Evolutionary conservation across 2,797 vertebrate genomes (phyloP).

Genomic region (Sciurus vulgaris): DNA sequence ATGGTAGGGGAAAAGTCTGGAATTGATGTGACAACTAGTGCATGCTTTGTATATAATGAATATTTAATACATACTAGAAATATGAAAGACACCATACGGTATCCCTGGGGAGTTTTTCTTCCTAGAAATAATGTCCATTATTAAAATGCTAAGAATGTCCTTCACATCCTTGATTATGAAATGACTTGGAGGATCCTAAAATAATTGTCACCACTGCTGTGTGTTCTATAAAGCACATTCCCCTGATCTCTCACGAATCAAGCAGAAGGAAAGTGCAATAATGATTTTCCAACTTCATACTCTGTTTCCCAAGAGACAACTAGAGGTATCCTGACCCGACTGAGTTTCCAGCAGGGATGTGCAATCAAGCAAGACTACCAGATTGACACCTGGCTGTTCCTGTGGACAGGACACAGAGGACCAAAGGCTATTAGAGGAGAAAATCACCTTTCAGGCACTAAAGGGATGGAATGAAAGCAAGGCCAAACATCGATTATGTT

Average conservation of each 20-base stretch:
- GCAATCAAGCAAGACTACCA: conserved; percentile 53
- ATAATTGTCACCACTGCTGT: conserved; percentile 61
- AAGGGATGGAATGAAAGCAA: not conserved
- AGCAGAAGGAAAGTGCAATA: conserved; percentile 74
- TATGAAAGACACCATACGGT: not conserved
- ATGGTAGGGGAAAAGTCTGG: not conserved
- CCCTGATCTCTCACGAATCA: conserved; percentile 67
- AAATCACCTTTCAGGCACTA: not conserved
- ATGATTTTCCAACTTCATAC: conserved; percentile 65
- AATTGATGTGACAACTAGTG: not conserved
- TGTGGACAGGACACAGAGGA: not conserved
- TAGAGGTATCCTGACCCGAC: conserved; percentile 65
- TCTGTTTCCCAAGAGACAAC: conserved; percentile 69
- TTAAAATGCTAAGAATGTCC: conserved; percentile 25
- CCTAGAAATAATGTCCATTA: conserved; percentile 1
- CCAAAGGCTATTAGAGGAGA: not conserved
- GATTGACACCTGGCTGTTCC: not conserved
- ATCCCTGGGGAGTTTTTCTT: not conserved
- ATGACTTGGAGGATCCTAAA: conserved; percentile 76
- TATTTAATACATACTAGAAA: conserved; percentile 5
- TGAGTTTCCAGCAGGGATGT: conserved; percentile 61
- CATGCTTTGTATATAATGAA: conserved; percentile 16
- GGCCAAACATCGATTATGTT: not conserved
- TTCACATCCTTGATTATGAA: not conserved
- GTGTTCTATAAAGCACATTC: conserved; percentile 73